Evolutionary conservation across 2,113 vertebrate genomes (phyloP), one percentile per base, ranked within the genome.

Genomic region (Mus pahari): DNA sequence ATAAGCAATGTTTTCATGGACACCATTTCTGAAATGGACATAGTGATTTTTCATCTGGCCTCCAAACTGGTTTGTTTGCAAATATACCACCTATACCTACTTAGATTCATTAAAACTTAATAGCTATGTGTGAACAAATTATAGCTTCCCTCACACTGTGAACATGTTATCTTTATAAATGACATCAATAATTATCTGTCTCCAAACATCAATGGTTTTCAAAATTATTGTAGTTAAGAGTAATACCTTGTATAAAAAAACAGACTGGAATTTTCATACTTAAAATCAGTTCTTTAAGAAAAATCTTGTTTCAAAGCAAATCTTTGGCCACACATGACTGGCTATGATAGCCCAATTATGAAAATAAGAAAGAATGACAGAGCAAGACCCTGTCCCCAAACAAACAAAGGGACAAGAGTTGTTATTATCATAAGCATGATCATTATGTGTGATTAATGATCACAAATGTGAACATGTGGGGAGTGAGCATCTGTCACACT

Each of bases 11-110:
- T 31, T 68, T 3, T 20, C 19, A 9, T 84, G 50, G 48, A 39
- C 14, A 92, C 70, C 28, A 58, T 36, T 55, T 86, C 33, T 92
- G 13, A 62, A 9, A 36, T 84, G 8, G 20, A 48, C 50, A n/a
- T 89, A 89, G 71, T 12, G 14, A 70, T 95, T 96, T 90, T 97
- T 64, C 31, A 95, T 33, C 73, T 94, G 2, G 50, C n/a, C 87
- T 5, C 5, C 45, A 91, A 58, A 4, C 19, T 48, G 53, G 3
- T 53, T 77, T 70, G n/a, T 64, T 62, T 75, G 58, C 48, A 95
- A 90, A 45, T 64, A 90, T 39, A n/a, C 78, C 33, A 36, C 68
- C 81, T 75, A 12, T 28, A 53, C 13, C 53, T 91, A 36, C 39
- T 45, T 70, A 92, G 73, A 71, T 64, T 81, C 31, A 11, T 73